Percentiles rank a stretch among this genome's conserved stretches.
These are phyloP conservation scores for Varanus komodoensis DNA, from an alignment of 2,113 vertebrate genomes.

Conservation along the genomic window DNA sequence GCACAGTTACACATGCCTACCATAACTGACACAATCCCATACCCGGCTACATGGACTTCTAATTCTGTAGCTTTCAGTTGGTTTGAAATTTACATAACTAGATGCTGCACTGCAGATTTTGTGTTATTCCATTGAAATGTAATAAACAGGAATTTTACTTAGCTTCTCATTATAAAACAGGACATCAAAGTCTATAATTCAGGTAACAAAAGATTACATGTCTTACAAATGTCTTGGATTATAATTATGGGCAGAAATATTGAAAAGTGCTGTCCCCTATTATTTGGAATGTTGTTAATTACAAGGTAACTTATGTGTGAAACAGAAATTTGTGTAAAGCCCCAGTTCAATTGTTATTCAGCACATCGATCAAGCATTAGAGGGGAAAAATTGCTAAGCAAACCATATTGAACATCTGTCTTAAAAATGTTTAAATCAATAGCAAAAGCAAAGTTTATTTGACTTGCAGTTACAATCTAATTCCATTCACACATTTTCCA, in stretches of 20 bases:
- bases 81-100: background rate
- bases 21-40: background rate
- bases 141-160: background rate
- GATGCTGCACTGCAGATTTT: background rate
- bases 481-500: constrained; percentile 76
- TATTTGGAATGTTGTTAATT: constrained; percentile 64
- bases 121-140: background rate
- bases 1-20: background rate
- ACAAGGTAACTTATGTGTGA: constrained; percentile 53
- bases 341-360: constrained; percentile 72
- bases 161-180: constrained; percentile 22
- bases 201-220: constrained; percentile 28
- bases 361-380: constrained; percentile 55
- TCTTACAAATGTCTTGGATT: constrained; percentile 44
- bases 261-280: constrained; percentile 48
- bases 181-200: background rate
- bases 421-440: constrained; percentile 80
- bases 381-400: constrained; percentile 63
- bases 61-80: background rate
- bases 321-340: constrained; percentile 46
- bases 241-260: constrained; percentile 39
- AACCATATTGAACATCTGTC: constrained; percentile 79
- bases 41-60: background rate
- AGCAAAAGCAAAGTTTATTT: constrained; percentile 78
- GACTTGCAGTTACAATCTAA: constrained; percentile 78